Conservation (phyloP, 1,140 invertebrate genomes). For the Trinorchestia longiramus region DNA sequence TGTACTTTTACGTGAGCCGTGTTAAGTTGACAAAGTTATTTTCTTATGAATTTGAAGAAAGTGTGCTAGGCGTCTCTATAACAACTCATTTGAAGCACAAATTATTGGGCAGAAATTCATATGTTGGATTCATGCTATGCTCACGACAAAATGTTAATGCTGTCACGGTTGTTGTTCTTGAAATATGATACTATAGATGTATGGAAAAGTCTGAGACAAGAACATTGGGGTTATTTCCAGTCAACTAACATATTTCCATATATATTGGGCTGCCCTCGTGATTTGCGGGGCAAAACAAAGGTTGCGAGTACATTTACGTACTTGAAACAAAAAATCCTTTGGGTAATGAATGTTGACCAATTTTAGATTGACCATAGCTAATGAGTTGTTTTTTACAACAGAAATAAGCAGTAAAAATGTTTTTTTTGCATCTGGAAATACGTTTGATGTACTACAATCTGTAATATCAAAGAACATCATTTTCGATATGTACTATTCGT, state of each 20-base stretch:
- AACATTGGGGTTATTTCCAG: neutral
- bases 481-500: neutral
- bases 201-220: neutral
- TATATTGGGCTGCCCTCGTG: neutral
- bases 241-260: neutral
- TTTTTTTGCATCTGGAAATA: neutral
- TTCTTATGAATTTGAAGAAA: no score
- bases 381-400: neutral
- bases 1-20: no score
- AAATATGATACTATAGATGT: neutral
- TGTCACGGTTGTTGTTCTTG: neutral
- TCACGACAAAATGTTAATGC: neutral
- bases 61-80: no score
- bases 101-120: neutral
- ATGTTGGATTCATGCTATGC: neutral
- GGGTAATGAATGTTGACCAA: neutral
- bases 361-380: neutral
- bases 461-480: neutral
- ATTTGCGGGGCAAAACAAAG: neutral
- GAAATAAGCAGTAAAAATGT: neutral
- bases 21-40: no score
- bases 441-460: neutral
- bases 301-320: neutral
- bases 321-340: neutral
- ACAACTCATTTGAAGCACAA: no score